Percentiles rank a stretch among this genome's conserved stretches.
Evolutionary conservation across 2,888 invertebrate genomes (phyloP).

Genomic region (Tineola bisselliella): DNA sequence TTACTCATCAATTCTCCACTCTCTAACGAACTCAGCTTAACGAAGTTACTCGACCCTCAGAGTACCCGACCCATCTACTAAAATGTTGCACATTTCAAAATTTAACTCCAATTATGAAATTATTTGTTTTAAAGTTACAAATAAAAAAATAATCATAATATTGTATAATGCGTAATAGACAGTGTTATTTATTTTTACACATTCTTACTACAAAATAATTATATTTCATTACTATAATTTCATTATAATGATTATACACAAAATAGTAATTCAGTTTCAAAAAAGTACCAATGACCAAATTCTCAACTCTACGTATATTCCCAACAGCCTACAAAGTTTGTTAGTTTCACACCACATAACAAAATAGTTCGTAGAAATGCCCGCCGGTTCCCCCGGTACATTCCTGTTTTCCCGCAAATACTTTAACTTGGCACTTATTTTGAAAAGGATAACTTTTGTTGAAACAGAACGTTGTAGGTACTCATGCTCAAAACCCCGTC

Average conservation of each 20-base stretch:
- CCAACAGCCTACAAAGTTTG: constrained; percentile 24
- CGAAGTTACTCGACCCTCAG: constrained; percentile 13
- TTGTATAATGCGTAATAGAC: no score
- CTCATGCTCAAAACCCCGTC: not conserved
- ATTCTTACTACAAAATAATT: no score
- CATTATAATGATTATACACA: no score
- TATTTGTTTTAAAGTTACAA: not conserved
- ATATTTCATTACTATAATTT: no score
- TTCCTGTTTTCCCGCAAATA: constrained; percentile 8
- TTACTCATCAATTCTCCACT: constrained; percentile 34
- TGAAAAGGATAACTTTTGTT: constrained; percentile 3
- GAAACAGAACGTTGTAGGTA: not conserved
- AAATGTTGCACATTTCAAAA: constrained; percentile 2
- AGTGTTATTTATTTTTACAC: no score
- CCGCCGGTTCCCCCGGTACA: constrained; percentile 16
- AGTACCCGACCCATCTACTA: not conserved
- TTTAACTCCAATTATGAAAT: not conserved
- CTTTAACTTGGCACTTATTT: not conserved
- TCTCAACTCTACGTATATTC: constrained; percentile 14
- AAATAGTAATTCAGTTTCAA: not conserved
- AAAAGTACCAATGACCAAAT: not conserved
- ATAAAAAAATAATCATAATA: constrained; percentile 15
- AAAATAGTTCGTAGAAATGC: constrained; percentile 27
- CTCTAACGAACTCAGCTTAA: constrained; percentile 26
- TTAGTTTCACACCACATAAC: constrained; percentile 22